These are phyloP conservation scores for Pheucticus melanocephalus DNA, from an alignment of 2,113 vertebrate species.

Conservation along the genomic window DNA sequence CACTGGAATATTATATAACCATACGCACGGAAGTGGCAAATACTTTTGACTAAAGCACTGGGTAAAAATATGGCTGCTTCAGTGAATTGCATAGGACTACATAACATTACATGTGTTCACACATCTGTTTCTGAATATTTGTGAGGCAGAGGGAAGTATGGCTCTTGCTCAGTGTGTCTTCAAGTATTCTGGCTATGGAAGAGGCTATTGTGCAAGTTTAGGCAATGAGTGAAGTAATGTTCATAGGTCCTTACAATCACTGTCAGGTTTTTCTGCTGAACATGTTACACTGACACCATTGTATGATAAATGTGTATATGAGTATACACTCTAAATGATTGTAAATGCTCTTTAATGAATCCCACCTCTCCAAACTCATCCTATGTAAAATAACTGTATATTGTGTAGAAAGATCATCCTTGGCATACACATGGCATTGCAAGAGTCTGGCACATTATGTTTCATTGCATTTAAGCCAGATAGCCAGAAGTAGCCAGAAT, in stretches of 20 bases:
- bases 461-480: constrained; percentile 12
- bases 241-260: not conserved
- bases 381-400: not conserved
- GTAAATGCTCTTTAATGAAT: not conserved
- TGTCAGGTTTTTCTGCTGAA: not conserved
- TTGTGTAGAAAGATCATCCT: not conserved
- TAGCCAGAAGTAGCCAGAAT: constrained; percentile 43
- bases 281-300: not conserved
- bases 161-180: not conserved
- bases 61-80: not conserved
- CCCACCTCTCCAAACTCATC: not conserved
- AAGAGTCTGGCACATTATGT: constrained; percentile 2
- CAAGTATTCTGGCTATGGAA: not conserved
- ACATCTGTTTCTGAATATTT: not conserved
- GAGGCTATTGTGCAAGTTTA: constrained; percentile 13
- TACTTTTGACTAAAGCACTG: not conserved
- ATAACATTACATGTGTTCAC: not conserved
- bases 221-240: not conserved
- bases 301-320: not conserved
- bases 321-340: not conserved
- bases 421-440: not conserved
- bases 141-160: constrained; percentile 14
- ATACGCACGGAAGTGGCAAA: not conserved
- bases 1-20: not conserved
- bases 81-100: not conserved